Base-by-base conservation (phyloP, 2,113 vertebrate genomes). In the Canis aureus region DNA sequence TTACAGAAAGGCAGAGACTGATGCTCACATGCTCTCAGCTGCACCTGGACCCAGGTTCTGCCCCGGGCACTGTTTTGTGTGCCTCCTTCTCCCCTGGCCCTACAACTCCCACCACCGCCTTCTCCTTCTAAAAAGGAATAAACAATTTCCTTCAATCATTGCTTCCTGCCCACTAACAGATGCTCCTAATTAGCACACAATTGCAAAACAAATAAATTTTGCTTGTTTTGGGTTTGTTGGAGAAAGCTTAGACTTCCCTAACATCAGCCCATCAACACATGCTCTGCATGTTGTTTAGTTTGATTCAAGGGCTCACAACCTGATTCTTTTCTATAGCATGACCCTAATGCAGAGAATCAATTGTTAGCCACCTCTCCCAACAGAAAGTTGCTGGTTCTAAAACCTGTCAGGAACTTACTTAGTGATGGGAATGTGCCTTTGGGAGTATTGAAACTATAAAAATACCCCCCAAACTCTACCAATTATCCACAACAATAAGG, bases 171-270 rank as follows among this genome's bases (percentile, higher is more conserved):
- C 73, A 86, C 84, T 87, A 88, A 86, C 97, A 97, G 97, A 97
- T 97, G 96, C 88, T 97, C 91, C 92, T 92, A 97, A 97, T 98
- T 97, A 97, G 94, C n/a, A 57, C 85, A 64, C 86, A 96, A 96
- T 83, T 95, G 89, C 78, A 92, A 94, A 98, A 96, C 94, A 97
- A 93, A 93, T 97, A 73, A 88, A 59, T 98, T 96, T 97, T 82
- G 83, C 84, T 96, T 97, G 60, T 96, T 97, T 95, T 51, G 92
- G 73, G 73, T 91, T 97, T 96, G 66, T 97, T 17, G 66, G 84
- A 85, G 87, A 96, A 89, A 96, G n/a, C 38, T 35, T 74, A 84
- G 96, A 67, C 76, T 69, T 82, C 13, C 27, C 86, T 59, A 25
- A 67, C 27, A 67, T 71, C 35, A 76, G 19, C 87, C 29, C 60